These are phyloP conservation scores for Heliconius hewitsoni DNA, from an alignment of 1,140 invertebrate species.

Conservation along the genomic window DNA sequence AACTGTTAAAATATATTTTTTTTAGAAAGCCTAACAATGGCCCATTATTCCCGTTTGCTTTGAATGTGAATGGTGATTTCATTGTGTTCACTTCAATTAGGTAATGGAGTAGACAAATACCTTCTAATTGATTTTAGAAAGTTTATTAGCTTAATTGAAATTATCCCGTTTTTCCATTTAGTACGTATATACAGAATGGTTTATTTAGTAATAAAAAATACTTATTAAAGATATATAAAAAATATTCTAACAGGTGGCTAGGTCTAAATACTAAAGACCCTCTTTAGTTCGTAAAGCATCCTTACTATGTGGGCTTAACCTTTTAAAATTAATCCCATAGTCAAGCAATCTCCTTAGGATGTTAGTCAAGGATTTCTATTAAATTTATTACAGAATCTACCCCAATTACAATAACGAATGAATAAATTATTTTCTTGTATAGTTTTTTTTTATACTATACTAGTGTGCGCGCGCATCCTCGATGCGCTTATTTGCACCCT, in stretches of 20 bases:
- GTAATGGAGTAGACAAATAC: constrained; percentile 8
- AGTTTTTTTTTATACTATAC: too few species aligned
- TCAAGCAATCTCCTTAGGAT: neutral
- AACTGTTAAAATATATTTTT: neutral
- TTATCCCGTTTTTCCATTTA: neutral
- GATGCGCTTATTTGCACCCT: too few species aligned
- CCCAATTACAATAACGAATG: neutral
- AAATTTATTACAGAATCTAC: neutral
- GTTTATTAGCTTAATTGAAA: constrained; percentile 4
- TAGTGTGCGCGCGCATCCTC: too few species aligned
- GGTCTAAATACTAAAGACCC: neutral
- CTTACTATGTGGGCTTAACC: neutral
- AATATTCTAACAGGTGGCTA: neutral
- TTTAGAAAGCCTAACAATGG: neutral
- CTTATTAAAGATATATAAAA: neutral
- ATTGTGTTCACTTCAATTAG: constrained; percentile 7
- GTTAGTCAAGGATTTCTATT: neutral
- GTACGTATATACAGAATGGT: neutral
- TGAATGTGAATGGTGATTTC: constrained; percentile 5
- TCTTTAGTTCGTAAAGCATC: neutral
- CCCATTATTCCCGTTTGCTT: neutral
- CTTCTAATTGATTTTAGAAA: constrained; percentile 24
- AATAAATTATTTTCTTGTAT: too few species aligned
- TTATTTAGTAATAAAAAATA: neutral
- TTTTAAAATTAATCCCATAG: neutral